Conservation (phyloP, 2,888 invertebrate genomes). For the Danaus chrysippus region DNA sequence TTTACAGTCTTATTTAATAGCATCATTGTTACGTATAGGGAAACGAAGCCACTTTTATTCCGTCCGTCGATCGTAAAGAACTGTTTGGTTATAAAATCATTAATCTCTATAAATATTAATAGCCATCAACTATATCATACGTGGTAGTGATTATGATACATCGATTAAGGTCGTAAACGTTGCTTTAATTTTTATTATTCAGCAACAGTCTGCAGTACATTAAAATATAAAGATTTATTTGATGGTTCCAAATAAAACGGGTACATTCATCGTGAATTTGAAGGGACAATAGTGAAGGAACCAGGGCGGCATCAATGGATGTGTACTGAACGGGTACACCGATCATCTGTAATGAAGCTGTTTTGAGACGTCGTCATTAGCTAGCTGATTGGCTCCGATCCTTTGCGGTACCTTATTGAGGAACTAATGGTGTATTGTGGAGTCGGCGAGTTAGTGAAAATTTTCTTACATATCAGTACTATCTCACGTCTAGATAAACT, state of each 20-base stretch:
- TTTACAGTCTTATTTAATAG: too few relatives aligned
- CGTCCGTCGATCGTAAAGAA: not conserved
- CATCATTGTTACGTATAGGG: too few relatives aligned
- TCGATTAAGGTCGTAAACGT: not conserved
- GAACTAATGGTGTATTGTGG: not conserved
- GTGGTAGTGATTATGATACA: not conserved
- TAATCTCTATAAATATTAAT: conserved; percentile 4
- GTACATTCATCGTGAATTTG: not conserved
- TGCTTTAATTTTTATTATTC: not conserved
- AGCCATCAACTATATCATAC: not conserved
- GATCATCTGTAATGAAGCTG: conserved; percentile 47
- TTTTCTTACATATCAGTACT: not conserved
- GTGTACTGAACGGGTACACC: conserved; percentile 23
- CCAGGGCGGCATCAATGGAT: not conserved
- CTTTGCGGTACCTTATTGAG: conserved; percentile 1
- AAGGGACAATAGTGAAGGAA: conserved; percentile 6
- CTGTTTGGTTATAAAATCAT: conserved; percentile 2
- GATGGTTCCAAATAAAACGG: not conserved
- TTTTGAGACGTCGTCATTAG: conserved; percentile 43
- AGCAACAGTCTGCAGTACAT: not conserved
- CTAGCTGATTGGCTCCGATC: conserved; percentile 38
- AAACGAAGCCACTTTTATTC: too few relatives aligned
- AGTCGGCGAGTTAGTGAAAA: not conserved
- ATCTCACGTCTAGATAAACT: too few relatives aligned
- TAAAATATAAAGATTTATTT: not conserved